A percentile compares a stretch with the other conserved stretches of the same genome.
phyloP scores from a whole-genome alignment of 1,140 invertebrate species.

The Microplitis demolitor region DNA sequence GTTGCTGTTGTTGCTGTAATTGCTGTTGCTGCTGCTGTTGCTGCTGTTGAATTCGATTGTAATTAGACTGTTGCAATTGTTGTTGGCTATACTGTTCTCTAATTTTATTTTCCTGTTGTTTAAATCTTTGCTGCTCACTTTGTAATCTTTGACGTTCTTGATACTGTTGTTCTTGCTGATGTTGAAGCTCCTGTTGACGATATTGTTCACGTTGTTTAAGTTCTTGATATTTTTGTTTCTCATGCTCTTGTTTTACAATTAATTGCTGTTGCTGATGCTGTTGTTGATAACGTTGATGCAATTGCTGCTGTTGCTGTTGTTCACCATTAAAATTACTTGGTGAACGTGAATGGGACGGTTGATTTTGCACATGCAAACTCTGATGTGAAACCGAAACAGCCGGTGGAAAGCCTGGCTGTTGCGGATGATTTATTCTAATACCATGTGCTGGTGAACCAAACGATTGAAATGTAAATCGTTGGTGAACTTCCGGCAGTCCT shows the following conservation, averaged over 20 bases:
- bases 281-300: constrained; percentile 22
- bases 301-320: constrained; percentile 7
- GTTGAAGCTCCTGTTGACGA: constrained; percentile 38
- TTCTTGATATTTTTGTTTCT: constrained; percentile 52
- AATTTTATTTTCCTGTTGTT: constrained; percentile 32
- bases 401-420: constrained; percentile 44
- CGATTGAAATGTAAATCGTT: constrained; percentile 45
- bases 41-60: constrained; percentile 14
- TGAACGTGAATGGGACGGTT: constrained; percentile 13
- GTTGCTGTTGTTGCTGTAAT: constrained; percentile 37
- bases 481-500: constrained; percentile 52
- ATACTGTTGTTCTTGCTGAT: constrained; percentile 36
- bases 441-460: constrained; percentile 40
- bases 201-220: constrained; percentile 46
- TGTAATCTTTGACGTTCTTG: constrained; percentile 35
- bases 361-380: constrained; percentile 45
- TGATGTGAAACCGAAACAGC: constrained; percentile 47
- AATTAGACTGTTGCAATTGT: constrained; percentile 34
- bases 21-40: constrained; percentile 29
- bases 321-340: constrained; percentile 19
- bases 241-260: constrained; percentile 41
- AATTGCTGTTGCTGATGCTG: constrained; percentile 32
- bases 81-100: constrained; percentile 31
- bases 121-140: constrained; percentile 28
- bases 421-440: constrained; percentile 47